phyloP scores from a whole-genome alignment of 2,113 vertebrate genomes.

The Donacobius atricapilla region DNA sequence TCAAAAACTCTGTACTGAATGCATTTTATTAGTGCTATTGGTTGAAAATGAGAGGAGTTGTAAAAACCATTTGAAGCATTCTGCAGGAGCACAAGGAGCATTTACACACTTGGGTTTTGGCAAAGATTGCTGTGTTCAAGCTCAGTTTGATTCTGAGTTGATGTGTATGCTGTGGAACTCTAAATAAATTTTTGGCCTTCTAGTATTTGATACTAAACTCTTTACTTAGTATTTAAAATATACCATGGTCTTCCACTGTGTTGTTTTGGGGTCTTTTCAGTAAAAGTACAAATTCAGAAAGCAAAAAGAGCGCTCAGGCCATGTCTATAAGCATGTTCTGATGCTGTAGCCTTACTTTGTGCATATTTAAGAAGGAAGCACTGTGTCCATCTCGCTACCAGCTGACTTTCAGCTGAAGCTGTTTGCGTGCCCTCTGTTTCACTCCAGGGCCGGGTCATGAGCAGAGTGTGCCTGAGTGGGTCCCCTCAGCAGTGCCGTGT shows the following conservation, averaged over 20 bases:
- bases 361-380: not conserved
- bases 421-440: not conserved
- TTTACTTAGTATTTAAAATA: not conserved
- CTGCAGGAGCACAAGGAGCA: not conserved
- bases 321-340: not conserved
- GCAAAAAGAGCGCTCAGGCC: not conserved
- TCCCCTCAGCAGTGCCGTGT: not conserved
- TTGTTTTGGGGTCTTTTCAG: not conserved
- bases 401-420: not conserved
- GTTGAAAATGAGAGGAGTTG: not conserved
- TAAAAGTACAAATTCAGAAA: not conserved
- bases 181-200: not conserved
- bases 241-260: not conserved
- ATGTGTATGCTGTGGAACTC: not conserved
- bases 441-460: constrained; percentile 22
- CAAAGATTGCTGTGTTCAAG: not conserved
- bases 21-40: not conserved
- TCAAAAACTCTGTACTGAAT: not conserved
- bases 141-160: not conserved
- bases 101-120: not conserved
- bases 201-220: not conserved
- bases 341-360: not conserved
- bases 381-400: constrained; percentile 17
- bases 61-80: not conserved
- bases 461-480: not conserved